These are phyloP conservation scores for Tamias sibiricus DNA, from an alignment of 2,113 vertebrate species.

Conservation along the genomic window DNA sequence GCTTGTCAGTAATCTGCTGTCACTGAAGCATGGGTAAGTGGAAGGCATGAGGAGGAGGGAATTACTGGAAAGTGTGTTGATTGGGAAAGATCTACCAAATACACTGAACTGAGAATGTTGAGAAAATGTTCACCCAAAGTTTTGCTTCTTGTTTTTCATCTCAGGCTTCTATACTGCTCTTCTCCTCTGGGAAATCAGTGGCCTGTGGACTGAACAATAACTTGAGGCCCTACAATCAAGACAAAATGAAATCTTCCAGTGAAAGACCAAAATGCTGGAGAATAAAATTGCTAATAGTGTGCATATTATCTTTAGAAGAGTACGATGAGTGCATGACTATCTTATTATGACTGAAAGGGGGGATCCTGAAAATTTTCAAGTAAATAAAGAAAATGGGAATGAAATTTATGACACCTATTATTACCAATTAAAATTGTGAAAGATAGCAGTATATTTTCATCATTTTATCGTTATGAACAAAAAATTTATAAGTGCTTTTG, in stretches of 20 bases:
- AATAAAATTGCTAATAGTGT: background rate
- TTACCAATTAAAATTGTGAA: background rate
- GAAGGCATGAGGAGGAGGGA: background rate
- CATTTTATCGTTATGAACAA: conserved; percentile 27
- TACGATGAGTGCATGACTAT: background rate
- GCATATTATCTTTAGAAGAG: background rate
- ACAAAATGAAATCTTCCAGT: background rate
- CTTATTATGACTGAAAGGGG: background rate
- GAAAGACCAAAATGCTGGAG: background rate
- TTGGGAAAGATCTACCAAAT: background rate
- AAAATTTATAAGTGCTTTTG: background rate
- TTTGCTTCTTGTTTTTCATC: background rate
- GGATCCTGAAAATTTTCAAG: background rate
- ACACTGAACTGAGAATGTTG: background rate
- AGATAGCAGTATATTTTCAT: background rate
- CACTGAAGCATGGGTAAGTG: background rate
- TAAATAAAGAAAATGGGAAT: conserved; percentile 43
- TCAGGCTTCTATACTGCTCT: background rate
- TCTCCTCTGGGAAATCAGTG: background rate
- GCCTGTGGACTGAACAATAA: background rate
- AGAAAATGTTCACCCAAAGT: background rate
- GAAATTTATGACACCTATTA: background rate
- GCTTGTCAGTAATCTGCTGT: background rate
- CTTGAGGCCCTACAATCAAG: background rate
- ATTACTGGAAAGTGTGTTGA: background rate